Evolutionary conservation across 2,888 invertebrate species (phyloP), one percentile per base, ranked within the genome.

Genomic region (Ophioninae sp.): DNA sequence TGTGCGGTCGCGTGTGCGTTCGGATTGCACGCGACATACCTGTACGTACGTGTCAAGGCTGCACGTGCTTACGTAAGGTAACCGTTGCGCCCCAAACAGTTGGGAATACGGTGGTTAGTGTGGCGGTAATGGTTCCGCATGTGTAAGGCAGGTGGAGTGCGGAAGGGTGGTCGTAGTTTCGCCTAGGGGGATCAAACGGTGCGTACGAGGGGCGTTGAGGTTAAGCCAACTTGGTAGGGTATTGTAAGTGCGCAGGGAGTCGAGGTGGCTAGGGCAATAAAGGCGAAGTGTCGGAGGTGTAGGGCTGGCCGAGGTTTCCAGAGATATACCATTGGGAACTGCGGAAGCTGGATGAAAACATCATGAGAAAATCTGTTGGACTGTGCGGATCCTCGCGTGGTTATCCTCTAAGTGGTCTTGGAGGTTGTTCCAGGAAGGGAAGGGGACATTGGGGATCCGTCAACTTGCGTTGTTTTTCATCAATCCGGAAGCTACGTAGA

Each of bases 1-100:
- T 78, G 64, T 63, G 77, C 74, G 73, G 81, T 82, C 80, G 74
- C 77, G 77, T 80, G 81, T 79, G 78, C 63, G 80, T 76, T 64
- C 58, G 30, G 39, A 59, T 73, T 61, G 39, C 41, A 61, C 58
- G 17, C 64, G 13, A n/a, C 6, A 10, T 23, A 51, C 2, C n/a
- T 37, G 22, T 59, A 59, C 58, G 20, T 58, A 58, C n/a, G 41
- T 13, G 20, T 41, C 41, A 7, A 9, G 41, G 41, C 17, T 51
- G 51, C 67, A 41, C 20, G 20, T 22, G 10, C n/a, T 17, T 37
- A 37, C 37, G 41, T 10, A 10, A 10, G 30, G 37, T 71, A 20
- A 58, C 23, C 37, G 58, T 58, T 71, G 56, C 9, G 23, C 78
- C n/a, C 51, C 30, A 30, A 72, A 72, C 41, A 72, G 39, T 64